These are phyloP conservation scores for Callinectes sapidus DNA, from an alignment of 2,888 invertebrate genomes.

Conservation along the genomic window DNA sequence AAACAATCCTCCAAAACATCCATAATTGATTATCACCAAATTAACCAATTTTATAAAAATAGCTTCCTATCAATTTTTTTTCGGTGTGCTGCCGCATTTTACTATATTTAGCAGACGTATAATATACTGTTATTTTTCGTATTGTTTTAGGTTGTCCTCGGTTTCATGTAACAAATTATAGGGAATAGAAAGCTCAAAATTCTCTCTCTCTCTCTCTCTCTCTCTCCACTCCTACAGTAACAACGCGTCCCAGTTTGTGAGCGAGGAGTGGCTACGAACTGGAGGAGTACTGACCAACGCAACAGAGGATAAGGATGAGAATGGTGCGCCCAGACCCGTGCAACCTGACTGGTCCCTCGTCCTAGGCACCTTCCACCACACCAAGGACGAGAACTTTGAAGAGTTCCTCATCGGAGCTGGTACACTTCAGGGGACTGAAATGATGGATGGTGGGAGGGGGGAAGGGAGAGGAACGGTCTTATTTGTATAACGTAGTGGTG, in stretches of 20 bases:
- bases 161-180: too few relatives aligned
- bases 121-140: too few relatives aligned
- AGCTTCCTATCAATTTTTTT: too few relatives aligned
- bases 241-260: not conserved
- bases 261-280: not conserved
- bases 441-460: too few relatives aligned
- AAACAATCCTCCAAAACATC: too few relatives aligned
- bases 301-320: conserved; percentile 36
- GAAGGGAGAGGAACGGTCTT: not conserved
- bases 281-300: not conserved
- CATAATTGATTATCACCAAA: too few relatives aligned
- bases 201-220: not conserved
- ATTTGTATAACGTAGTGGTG: not conserved
- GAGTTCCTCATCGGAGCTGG: conserved; percentile 46
- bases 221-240: not conserved
- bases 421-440: not conserved
- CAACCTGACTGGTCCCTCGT: conserved; percentile 57
- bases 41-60: too few relatives aligned
- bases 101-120: too few relatives aligned
- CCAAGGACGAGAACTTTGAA: conserved; percentile 60
- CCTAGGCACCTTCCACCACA: conserved; percentile 47
- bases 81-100: too few relatives aligned
- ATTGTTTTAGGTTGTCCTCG: too few relatives aligned
- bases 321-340: not conserved
- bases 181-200: too few relatives aligned